Conservation (phyloP, 2,797 vertebrate species). For the Sciurus carolinensis region DNA sequence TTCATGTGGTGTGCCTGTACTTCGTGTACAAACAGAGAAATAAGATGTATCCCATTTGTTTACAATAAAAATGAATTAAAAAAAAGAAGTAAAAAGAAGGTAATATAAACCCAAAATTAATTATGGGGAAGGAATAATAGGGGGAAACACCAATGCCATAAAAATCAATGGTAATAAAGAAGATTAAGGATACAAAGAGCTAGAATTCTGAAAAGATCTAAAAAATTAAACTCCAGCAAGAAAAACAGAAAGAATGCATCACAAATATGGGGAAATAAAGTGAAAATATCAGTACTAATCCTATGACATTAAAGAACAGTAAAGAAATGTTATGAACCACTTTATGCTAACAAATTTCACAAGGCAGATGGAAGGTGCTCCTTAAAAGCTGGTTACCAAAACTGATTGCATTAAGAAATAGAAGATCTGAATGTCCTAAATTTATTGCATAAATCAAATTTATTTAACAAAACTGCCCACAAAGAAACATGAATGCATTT, state of each 20-base stretch:
- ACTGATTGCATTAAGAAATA: not conserved
- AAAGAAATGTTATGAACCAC: not conserved
- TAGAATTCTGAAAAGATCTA: not conserved
- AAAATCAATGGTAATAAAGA: not conserved
- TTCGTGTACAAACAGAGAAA: too few species aligned
- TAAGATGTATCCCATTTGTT: too few species aligned
- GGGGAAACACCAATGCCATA: not conserved
- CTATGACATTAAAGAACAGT: not conserved
- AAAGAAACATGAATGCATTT: not conserved
- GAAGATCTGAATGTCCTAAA: not conserved
- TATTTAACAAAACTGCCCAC: not conserved
- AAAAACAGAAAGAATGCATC: not conserved
- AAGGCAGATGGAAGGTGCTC: not conserved
- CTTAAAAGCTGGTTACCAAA: not conserved
- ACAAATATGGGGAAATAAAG: not conserved
- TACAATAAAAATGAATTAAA: too few species aligned
- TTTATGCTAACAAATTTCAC: not conserved
- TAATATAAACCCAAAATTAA: not conserved
- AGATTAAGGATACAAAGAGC: not conserved
- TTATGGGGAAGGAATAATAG: not conserved
- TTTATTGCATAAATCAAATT: not conserved
- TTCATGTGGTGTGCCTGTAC: too few species aligned
- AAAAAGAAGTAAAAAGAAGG: not conserved
- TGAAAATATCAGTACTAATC: not conserved
- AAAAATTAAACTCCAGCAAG: not conserved